Conservation (phyloP, 2,888 invertebrate species). For the Rhopalosiphum nymphaeae region DNA sequence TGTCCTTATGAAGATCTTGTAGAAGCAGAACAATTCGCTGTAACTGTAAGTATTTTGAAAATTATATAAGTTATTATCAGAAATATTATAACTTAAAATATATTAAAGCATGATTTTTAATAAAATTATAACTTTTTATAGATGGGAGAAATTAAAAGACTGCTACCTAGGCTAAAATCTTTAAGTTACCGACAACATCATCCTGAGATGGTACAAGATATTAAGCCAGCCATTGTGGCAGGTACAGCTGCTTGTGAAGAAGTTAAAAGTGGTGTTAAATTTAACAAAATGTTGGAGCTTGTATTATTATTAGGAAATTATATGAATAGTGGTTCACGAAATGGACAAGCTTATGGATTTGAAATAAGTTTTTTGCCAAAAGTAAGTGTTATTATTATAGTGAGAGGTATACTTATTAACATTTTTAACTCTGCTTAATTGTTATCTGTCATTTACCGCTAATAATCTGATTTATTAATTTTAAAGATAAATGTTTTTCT, state of each 20-base stretch:
- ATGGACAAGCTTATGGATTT: constrained; percentile 94
- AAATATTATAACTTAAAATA: not conserved
- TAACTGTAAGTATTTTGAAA: constrained; percentile 75
- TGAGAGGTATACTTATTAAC: not conserved
- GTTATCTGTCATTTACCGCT: too few species aligned
- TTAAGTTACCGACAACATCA: constrained; percentile 91
- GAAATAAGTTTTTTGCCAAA: constrained; percentile 96
- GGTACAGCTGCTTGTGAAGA: constrained; percentile 97
- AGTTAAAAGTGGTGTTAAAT: constrained; percentile 83
- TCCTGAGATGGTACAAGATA: constrained; percentile 86
- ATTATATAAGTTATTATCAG: not conserved
- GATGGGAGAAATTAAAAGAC: constrained; percentile 89
- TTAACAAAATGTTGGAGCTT: constrained; percentile 89
- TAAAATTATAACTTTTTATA: constrained; percentile 69
- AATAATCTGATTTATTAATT: too few species aligned
- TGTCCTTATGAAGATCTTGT: constrained; percentile 85
- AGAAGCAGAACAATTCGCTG: constrained; percentile 95
- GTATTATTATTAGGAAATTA: constrained; percentile 93
- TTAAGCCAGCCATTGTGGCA: constrained; percentile 93
- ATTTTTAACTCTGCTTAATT: too few species aligned
- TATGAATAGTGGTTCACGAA: constrained; percentile 95
- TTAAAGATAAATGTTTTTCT: not conserved
- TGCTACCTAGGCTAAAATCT: constrained; percentile 88
- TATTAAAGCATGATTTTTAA: constrained; percentile 27
- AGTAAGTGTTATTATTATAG: constrained; percentile 72